phyloP scores from a whole-genome alignment of 2,797 vertebrate species.

The Lagorchestes hirsutus region DNA sequence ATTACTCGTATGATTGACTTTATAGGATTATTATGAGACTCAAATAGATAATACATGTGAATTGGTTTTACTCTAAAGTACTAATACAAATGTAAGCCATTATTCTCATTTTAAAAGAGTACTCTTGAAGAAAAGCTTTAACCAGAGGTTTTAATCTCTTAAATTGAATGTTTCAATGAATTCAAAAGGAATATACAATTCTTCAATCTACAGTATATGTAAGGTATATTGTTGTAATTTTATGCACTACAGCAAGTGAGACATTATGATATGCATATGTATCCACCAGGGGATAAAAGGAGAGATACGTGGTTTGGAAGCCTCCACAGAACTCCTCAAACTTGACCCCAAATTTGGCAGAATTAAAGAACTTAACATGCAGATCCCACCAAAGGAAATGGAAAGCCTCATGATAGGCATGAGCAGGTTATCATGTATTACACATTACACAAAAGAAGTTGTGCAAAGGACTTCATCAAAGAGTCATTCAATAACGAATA shows the following conservation, averaged over 20 bases:
- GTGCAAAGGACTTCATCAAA: background rate
- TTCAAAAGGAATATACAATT: background rate
- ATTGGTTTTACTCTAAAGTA: background rate
- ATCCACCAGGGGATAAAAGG: background rate
- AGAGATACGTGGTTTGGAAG: background rate
- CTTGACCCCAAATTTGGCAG: background rate
- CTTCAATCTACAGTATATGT: background rate
- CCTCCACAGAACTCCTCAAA: background rate
- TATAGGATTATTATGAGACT: background rate
- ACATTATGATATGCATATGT: background rate
- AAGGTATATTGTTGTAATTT: background rate
- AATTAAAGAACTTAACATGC: background rate
- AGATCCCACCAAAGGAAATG: background rate
- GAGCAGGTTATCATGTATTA: background rate
- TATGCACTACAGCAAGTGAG: background rate
- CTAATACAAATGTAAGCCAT: background rate
- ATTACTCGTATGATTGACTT: background rate
- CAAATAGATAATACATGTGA: background rate
- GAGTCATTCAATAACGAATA: background rate
- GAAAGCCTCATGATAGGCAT: background rate
- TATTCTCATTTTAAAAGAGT: background rate
- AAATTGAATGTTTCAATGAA: background rate
- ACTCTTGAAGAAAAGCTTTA: background rate
- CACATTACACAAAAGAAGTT: background rate
- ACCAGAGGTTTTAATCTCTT: background rate